These are phyloP conservation scores for Chrysomallon squamiferum DNA, from an alignment of 1,140 invertebrate species.

Conservation along the genomic window DNA sequence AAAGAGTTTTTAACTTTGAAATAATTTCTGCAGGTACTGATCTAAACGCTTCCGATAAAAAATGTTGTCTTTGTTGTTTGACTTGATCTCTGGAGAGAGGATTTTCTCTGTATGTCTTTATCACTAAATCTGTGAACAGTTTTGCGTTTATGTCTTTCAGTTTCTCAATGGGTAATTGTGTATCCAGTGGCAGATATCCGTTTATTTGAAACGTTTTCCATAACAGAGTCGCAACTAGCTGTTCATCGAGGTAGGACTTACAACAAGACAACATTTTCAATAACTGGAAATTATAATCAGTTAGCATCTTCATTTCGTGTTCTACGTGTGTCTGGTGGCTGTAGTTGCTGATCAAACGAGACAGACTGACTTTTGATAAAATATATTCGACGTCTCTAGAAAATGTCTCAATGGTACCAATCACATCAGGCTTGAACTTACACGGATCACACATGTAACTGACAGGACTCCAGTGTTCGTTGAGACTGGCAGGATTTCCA, in stretches of 20 bases:
- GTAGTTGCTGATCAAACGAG: constrained; percentile 1
- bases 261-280: constrained; percentile 8
- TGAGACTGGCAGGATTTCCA: too few relatives aligned
- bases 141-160: not conserved
- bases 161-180: not conserved
- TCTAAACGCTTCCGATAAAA: not conserved
- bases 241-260: constrained; percentile 8
- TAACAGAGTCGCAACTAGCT: constrained; percentile 12
- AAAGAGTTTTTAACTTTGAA: not conserved
- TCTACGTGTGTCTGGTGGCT: not conserved
- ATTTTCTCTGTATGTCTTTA: not conserved
- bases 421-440: constrained; percentile 7
- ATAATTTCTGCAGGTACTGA: not conserved
- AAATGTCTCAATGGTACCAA: constrained; percentile 17
- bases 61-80: not conserved
- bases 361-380: not conserved
- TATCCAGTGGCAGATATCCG: constrained; percentile 19
- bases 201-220: constrained; percentile 29
- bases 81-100: not conserved
- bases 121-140: not conserved
- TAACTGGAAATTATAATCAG: too few relatives aligned
- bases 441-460: constrained; percentile 8
- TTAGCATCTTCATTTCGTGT: too few relatives aligned
- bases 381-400: constrained; percentile 4
- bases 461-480: constrained; percentile 11